A percentile compares a stretch with the other conserved stretches of the same genome.
phyloP scores from a whole-genome alignment of 2,113 vertebrate genomes.

The Monarcha castaneiventris region DNA sequence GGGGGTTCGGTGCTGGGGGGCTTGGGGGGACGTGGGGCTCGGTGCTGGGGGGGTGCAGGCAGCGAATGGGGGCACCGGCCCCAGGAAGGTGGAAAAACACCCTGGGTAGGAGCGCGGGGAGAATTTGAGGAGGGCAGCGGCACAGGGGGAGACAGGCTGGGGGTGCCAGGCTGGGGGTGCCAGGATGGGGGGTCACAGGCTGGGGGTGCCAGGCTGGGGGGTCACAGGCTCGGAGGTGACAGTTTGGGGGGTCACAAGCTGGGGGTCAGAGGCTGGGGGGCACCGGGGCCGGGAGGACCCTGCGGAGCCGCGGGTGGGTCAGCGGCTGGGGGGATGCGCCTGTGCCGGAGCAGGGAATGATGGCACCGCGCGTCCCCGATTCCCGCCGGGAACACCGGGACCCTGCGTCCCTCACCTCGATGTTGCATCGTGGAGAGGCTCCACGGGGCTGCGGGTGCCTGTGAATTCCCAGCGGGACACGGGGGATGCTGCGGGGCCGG shows the following conservation, averaged over 20 bases:
- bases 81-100: not conserved
- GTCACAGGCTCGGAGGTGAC: not conserved
- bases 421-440: not conserved
- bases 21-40: accelerated
- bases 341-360: accelerated
- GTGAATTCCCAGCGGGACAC: not conserved
- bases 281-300: not conserved
- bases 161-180: too few species aligned
- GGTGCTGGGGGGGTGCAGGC: not conserved
- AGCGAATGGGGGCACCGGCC: not conserved
- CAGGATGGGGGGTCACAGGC: too few species aligned
- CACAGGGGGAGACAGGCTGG: too few species aligned
- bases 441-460: accelerated
- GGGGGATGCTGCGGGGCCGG: accelerated
- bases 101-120: accelerated
- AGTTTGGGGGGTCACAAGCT: not conserved
- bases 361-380: accelerated
- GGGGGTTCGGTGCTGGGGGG: too few species aligned
- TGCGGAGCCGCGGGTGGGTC: not conserved
- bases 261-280: too few species aligned
- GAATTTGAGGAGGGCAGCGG: not conserved
- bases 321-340: too few species aligned
- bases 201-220: too few species aligned
- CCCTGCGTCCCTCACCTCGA: not conserved
- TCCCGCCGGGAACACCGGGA: accelerated